Conservation (phyloP, 2,797 vertebrate genomes). For the Bucorvus abyssinicus region DNA sequence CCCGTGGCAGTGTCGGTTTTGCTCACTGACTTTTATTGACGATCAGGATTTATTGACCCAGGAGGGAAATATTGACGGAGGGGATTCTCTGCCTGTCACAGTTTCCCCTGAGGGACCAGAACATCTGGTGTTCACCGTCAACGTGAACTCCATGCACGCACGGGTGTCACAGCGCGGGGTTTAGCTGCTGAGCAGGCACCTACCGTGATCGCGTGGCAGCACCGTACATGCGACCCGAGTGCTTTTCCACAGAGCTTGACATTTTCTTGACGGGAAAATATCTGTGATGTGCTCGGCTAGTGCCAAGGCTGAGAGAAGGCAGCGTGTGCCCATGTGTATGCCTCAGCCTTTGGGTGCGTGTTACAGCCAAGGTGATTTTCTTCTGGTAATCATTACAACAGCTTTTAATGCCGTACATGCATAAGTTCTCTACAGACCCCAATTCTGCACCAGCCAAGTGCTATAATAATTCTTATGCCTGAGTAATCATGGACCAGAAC, state of each 20-base stretch:
- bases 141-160: not conserved
- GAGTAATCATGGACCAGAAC: not conserved
- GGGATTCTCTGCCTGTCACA: not conserved
- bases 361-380: not conserved
- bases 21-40: constrained; percentile 27
- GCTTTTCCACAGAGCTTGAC: not conserved
- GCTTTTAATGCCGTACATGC: not conserved
- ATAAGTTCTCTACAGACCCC: not conserved
- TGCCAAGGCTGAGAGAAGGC: not conserved
- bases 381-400: not conserved
- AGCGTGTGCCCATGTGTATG: not conserved
- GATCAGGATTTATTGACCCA: constrained; percentile 19
- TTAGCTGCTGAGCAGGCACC: accelerated
- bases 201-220: accelerated
- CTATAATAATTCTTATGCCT: not conserved
- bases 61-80: not conserved
- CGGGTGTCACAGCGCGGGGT: not conserved
- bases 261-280: not conserved
- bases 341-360: not conserved
- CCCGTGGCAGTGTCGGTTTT: not conserved
- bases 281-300: not conserved
- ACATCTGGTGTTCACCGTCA: not conserved
- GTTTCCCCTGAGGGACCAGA: not conserved
- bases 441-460: not conserved
- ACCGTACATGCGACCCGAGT: not conserved